Conservation (phyloP, 1,140 invertebrate genomes). For the Laupala kohalensis region DNA sequence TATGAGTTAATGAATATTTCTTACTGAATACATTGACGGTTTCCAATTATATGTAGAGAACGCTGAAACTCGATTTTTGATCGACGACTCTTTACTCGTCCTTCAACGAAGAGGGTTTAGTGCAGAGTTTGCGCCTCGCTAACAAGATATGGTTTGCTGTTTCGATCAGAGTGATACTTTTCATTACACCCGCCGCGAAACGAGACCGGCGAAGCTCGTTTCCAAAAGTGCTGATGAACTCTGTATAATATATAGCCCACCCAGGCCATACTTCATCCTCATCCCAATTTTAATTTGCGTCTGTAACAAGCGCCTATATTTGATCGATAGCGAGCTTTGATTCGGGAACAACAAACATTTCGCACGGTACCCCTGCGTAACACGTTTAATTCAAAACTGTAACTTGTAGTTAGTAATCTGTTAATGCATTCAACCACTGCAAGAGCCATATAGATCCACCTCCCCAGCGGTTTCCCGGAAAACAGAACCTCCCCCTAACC, state of each 20-base stretch:
- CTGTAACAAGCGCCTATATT: background rate
- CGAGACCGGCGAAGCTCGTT: background rate
- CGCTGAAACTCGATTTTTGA: too few species aligned
- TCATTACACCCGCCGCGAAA: background rate
- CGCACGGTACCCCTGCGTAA: background rate
- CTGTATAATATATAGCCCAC: background rate
- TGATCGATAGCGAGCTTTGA: background rate
- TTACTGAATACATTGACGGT: too few species aligned
- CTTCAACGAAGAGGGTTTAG: too few species aligned
- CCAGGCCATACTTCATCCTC: background rate
- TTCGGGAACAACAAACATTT: background rate
- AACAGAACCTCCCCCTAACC: too few species aligned
- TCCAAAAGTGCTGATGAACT: background rate
- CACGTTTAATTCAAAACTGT: background rate
- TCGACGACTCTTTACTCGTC: too few species aligned
- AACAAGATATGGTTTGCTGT: background rate
- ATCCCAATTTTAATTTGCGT: background rate
- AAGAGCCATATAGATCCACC: background rate
- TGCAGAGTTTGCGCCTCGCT: background rate
- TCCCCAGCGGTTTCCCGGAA: background rate
- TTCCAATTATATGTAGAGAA: too few species aligned
- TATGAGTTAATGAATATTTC: too few species aligned
- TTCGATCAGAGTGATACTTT: background rate
- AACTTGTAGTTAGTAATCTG: background rate
- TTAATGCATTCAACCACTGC: background rate